phyloP scores from a whole-genome alignment of 2,113 vertebrate genomes.

The Thinocorus orbignyianus region DNA sequence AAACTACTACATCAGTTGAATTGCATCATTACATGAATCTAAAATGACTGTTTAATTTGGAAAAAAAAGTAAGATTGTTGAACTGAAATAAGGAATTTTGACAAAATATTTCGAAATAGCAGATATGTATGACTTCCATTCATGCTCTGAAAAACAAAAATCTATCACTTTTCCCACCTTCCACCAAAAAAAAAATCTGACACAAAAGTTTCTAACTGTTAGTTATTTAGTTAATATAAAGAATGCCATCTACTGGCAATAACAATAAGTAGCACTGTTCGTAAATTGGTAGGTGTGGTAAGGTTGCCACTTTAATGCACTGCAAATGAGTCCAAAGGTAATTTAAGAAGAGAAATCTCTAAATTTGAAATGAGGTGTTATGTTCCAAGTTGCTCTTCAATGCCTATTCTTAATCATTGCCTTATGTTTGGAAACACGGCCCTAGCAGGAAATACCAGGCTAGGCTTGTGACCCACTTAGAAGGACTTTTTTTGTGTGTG shows the following conservation, averaged over 20 bases:
- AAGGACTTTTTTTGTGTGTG: not conserved
- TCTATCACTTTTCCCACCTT: not conserved
- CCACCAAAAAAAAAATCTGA: rapidly evolving
- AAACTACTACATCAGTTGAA: not conserved
- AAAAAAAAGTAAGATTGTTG: not conserved
- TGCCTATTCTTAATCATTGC: not conserved
- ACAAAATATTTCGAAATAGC: not conserved
- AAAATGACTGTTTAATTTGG: not conserved
- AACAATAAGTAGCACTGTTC: not conserved
- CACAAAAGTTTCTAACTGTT: not conserved
- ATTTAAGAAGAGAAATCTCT: not conserved
- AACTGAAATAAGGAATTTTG: not conserved
- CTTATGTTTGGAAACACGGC: not conserved
- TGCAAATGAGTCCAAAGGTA: not conserved
- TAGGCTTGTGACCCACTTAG: not conserved
- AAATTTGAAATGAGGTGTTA: not conserved
- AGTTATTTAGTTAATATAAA: slow-evolving; percentile 46
- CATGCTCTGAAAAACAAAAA: not conserved
- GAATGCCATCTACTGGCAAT: slow-evolving; percentile 60
- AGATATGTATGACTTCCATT: not conserved
- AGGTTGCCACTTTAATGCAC: not conserved
- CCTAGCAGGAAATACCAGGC: not conserved
- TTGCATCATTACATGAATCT: not conserved
- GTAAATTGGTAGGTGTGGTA: not conserved
- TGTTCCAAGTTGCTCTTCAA: not conserved